A percentile compares a stretch with the other conserved stretches of the same genome.
phyloP scores from a whole-genome alignment of 2,888 invertebrate species.

The Fragum sueziense region DNA sequence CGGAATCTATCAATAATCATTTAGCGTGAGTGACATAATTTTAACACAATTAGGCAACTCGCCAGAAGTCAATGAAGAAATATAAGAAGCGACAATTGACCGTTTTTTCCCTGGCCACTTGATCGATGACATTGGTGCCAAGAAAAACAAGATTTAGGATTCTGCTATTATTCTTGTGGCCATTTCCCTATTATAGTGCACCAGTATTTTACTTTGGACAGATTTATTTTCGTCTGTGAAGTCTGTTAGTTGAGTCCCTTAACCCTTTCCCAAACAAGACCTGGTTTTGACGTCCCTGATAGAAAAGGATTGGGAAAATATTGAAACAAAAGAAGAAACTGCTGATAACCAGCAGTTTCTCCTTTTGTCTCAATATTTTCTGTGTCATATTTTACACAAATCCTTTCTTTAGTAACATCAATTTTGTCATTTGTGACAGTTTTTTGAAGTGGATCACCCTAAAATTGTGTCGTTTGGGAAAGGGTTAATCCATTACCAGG shows the following conservation, averaged over 20 bases:
- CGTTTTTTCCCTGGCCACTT: neutral
- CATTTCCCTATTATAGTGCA: too few relatives aligned
- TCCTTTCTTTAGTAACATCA: too few relatives aligned
- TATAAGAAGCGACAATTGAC: conserved; percentile 10
- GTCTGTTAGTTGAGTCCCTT: too few relatives aligned
- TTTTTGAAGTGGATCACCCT: too few relatives aligned
- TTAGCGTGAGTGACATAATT: conserved; percentile 21
- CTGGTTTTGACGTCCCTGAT: too few relatives aligned
- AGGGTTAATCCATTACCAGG: too few relatives aligned
- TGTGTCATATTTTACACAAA: too few relatives aligned
- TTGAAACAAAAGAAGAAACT: neutral
- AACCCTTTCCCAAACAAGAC: neutral
- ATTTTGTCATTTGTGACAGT: too few relatives aligned
- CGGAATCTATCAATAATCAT: conserved; percentile 21
- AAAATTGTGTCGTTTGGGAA: too few relatives aligned
- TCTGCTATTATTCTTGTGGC: neutral
- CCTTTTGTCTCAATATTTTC: neutral
- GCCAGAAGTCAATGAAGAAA: conserved; percentile 22
- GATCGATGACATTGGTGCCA: conserved; percentile 6
- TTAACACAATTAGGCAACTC: conserved; percentile 23
- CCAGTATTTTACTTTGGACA: too few relatives aligned
- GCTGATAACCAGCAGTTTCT: neutral
- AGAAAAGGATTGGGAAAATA: too few relatives aligned
- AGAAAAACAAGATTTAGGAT: neutral
- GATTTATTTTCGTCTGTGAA: too few relatives aligned